Evolutionary conservation across 2,113 vertebrate species (phyloP).

Genomic region (Chunga burmeisteri): DNA sequence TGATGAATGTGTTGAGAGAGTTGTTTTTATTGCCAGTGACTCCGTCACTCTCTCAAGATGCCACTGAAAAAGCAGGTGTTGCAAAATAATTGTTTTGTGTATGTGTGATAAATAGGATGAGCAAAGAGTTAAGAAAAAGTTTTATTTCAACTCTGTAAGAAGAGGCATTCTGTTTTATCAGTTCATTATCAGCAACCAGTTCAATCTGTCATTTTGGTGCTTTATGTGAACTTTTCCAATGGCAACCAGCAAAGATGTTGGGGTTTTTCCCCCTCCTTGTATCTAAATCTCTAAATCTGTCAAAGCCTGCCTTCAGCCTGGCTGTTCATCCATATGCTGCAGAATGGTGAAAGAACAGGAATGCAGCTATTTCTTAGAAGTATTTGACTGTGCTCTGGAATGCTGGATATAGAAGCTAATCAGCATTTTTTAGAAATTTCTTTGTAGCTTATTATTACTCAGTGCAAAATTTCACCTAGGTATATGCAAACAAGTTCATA

Average conservation of each 20-base stretch:
- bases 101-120: neutral
- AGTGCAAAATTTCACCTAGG: neutral
- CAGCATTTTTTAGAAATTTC: neutral
- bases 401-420: neutral
- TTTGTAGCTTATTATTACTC: neutral
- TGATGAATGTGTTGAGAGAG: neutral
- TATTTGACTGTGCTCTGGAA: neutral
- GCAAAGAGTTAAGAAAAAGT: neutral
- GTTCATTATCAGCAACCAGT: conserved; percentile 10
- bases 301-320: conserved; percentile 36
- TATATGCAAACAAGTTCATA: neutral
- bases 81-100: neutral
- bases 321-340: conserved; percentile 44
- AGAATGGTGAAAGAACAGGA: neutral
- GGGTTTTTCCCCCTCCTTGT: neutral
- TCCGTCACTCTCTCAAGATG: neutral
- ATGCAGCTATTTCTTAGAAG: neutral
- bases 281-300: conserved; percentile 34
- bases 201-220: conserved; percentile 30
- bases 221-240: conserved; percentile 45
- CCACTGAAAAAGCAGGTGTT: neutral
- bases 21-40: neutral
- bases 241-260: neutral
- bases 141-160: neutral
- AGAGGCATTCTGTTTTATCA: neutral